phyloP scores from a whole-genome alignment of 2,797 vertebrate genomes.

The Pipistrellus pygmaeus region DNA sequence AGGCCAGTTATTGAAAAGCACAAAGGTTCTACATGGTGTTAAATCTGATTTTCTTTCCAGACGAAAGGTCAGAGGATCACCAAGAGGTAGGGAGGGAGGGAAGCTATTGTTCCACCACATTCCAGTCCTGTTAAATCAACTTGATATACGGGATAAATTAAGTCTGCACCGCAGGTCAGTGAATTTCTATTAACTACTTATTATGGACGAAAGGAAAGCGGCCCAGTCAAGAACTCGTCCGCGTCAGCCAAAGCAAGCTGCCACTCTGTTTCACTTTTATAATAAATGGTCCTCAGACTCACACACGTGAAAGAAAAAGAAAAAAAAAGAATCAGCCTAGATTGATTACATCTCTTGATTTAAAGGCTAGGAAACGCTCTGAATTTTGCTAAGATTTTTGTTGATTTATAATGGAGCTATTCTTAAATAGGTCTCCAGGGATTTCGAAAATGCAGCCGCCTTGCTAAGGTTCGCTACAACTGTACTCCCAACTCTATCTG shows the following conservation, averaged over 20 bases:
- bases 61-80: slow-evolving; percentile 79
- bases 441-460: neutral
- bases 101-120: slow-evolving; percentile 85
- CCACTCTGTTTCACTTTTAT: slow-evolving; percentile 88
- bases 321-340: slow-evolving; percentile 78
- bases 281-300: slow-evolving; percentile 83
- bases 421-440: slow-evolving; percentile 10
- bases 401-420: slow-evolving; percentile 38
- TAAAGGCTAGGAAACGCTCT: slow-evolving; percentile 85
- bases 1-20: slow-evolving; percentile 79
- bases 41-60: slow-evolving; percentile 83
- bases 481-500: neutral
- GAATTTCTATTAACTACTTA: slow-evolving; percentile 89
- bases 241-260: slow-evolving; percentile 87
- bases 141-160: slow-evolving; percentile 87
- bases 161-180: slow-evolving; percentile 87
- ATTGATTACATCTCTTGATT: slow-evolving; percentile 84
- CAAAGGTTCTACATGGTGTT: slow-evolving; percentile 77
- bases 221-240: slow-evolving; percentile 85
- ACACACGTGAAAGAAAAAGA: slow-evolving; percentile 79
- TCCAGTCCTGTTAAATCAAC: slow-evolving; percentile 88
- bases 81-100: slow-evolving; percentile 77
- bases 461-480: neutral
- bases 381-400: slow-evolving; percentile 76
- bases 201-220: slow-evolving; percentile 86